Evolutionary conservation across 2,888 invertebrate genomes (phyloP), one percentile per base, ranked within the genome.

Genomic region (Melanchra persicariae): DNA sequence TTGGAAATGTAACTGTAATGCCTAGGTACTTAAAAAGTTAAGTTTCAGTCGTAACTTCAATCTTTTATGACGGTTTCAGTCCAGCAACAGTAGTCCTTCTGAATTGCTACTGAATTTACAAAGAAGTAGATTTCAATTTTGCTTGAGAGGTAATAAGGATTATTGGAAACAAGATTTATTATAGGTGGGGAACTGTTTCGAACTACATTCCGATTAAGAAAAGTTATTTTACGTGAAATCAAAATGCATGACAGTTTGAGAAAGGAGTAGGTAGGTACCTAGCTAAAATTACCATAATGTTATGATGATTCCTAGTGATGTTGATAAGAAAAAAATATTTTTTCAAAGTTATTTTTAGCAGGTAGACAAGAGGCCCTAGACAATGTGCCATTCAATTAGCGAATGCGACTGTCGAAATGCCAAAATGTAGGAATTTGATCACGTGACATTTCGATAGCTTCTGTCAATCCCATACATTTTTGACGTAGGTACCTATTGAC

Each of bases 111-210:
- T n/a, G 24, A 43, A 34, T 24, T 4, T 7, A 1, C 1, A 24
- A 17, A 3, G 0, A 0, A 0, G 0, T 43, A 72, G 17, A 34
- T 49, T 60, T 72, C 4, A 24, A 24, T 40, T 60, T 70, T 34
- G 49, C 6, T 49, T n/a, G 10, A n/a, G 8, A 9, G 30, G 6
- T 19, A 40, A 30, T 49, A 1, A 4, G 15, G 22, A 24, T n/a
- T 43, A 59, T 71, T 70, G 8, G 34, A 9, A 24, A 34, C n/a
- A 34, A 17, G 3, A 64, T 74, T 74, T 74, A 80, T 69, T 62
- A 30, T 19, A 49, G 34, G 34, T 34, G 6, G 30, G 30, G 2
- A 34, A 30, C 43, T 52, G 22, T 64, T 64, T 65, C 34, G n/a
- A 54, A 58, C 2, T 17, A 26, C 22, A 62, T 43, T 57, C 7